A percentile compares a stretch with the other conserved stretches of the same genome.
phyloP scores from a whole-genome alignment of 92 coral and sea anemone species.

The Siderastrea siderea region DNA sequence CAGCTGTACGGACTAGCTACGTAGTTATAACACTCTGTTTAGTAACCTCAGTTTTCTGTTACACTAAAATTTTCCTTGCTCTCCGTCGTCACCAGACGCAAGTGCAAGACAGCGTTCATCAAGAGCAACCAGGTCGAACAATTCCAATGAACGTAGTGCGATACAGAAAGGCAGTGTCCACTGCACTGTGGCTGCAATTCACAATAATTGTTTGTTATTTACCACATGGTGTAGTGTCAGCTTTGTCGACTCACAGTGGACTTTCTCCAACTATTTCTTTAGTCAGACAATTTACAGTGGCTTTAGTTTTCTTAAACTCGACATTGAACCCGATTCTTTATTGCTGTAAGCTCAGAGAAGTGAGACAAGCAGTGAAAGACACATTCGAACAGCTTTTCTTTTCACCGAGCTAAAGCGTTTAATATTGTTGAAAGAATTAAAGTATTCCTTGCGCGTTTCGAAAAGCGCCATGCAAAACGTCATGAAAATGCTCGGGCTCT shows the following conservation, averaged over 20 bases:
- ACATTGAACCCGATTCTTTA: neutral
- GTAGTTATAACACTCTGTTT: neutral
- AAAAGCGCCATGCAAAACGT: too few species aligned
- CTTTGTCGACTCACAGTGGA: neutral
- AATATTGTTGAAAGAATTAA: too few species aligned
- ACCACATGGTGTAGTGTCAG: neutral
- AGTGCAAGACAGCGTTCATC: neutral
- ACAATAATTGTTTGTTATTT: slow-evolving; percentile 5
- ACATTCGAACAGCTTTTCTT: neutral
- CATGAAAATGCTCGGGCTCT: too few species aligned
- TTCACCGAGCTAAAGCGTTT: neutral
- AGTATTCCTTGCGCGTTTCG: too few species aligned
- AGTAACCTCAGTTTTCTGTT: neutral
- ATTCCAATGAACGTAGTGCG: slow-evolving; percentile 18
- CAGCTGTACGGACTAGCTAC: neutral
- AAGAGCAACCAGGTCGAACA: neutral
- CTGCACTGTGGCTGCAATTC: slow-evolving; percentile 1
- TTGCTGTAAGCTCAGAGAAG: neutral
- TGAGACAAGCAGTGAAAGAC: neutral
- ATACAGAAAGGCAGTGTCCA: slow-evolving; percentile 15
- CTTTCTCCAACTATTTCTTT: neutral
- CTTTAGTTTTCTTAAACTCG: neutral
- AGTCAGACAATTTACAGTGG: slow-evolving; percentile 2
- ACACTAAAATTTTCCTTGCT: neutral
- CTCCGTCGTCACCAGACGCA: neutral